Evolutionary conservation across 2,888 invertebrate species (phyloP), one percentile per base, ranked within the genome.

Genomic region (Tridacna gigas): DNA sequence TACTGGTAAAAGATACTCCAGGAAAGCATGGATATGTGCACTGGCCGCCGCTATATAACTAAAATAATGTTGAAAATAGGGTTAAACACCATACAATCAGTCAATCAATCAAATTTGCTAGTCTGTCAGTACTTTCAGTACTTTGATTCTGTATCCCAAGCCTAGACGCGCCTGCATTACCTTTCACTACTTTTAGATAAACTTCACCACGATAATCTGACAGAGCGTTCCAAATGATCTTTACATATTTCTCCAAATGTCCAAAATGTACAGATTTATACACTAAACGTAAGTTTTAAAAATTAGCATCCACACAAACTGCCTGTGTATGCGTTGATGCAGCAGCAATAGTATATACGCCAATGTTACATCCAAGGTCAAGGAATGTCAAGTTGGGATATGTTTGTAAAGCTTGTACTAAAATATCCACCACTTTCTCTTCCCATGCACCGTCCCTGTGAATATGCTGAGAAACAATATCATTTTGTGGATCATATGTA

Each of bases 181-280:
- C 65, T 18, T 18, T 26, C 28, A 65, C 28, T 15, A 65, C 65
- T 26, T 65, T 65, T 5, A 65, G 28, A 12, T 15, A 4, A 12
- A 65, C 65, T 65, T 65, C 65, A 28, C 28, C 65, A 22, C 65
- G 65, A 12, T 65, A 18, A 65, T 65, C 65, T 20, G 65, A 65
- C 26, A 65, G 65, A 28, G 65, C 65, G 25, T 65, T 65, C 65
- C 65, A 65, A 65, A 65, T 65, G 11, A 65, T 25, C 1, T 25
- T 65, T 13, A 65, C 65, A 28, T 65, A 28, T 5, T 65, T 28
- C 7, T 65, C 26, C 25, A 65, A 15, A 11, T 28, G 65, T 65
- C 65, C 65, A 28, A 65, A 15, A 65, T 28, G 25, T 12, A 65
- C 26, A 11, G 65, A 65, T 65, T 65, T 65, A 9, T 26, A 65